Base-by-base conservation (phyloP, 2,797 vertebrate species). In the Scolopax bukidnonensis region DNA sequence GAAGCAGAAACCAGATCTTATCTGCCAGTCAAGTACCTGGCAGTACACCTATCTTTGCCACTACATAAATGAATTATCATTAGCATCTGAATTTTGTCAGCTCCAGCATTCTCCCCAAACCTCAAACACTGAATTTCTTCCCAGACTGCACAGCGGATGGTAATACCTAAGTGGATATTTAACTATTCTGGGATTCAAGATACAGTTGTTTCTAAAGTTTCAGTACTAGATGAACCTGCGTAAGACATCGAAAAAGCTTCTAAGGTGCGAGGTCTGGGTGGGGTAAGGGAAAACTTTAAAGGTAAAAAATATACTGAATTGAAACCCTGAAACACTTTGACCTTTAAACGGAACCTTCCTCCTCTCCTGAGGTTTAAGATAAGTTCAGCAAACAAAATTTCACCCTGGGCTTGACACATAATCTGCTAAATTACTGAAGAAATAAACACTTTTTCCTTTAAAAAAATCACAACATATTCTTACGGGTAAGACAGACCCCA, bases 1-100 rank as follows among this genome's bases (percentile, higher is more conserved):
- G 90, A 90, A 94, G 96, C 95, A 95, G 96, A 96, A 96, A 97
- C 93, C 75, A 96, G 95, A 95, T 97, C 94, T 97, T 96, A 96
- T 93, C 96, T 89, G 86, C 36, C 78, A 51, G 78, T 83, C 90
- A 94, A 95, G 81, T 81, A 96, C 90, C 95, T 95, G 95, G 95
- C 92, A 95, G 50, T 15, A 88, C 84, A 96, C 90, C 95, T 95
- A 97, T 95, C 93, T 95, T 80, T 92, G 95, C 90, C 94, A 96
- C 94, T 95, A 95, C 76, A 89, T 96, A 96, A 96, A 96, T 96
- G 95, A 96, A 95, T 96, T 96, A 96, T 94, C 93, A 92, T 92
- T 92, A 96, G 25, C 90, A 92, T 95, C 81, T 96, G 94, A 97
- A 94, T 96, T 95, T 95, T 95, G 81, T 92, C 95, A 94, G 78